These are phyloP conservation scores for Lytechinus pictus DNA, from an alignment of 35 echinoderm and acorn worm genomes.

Conservation along the genomic window DNA sequence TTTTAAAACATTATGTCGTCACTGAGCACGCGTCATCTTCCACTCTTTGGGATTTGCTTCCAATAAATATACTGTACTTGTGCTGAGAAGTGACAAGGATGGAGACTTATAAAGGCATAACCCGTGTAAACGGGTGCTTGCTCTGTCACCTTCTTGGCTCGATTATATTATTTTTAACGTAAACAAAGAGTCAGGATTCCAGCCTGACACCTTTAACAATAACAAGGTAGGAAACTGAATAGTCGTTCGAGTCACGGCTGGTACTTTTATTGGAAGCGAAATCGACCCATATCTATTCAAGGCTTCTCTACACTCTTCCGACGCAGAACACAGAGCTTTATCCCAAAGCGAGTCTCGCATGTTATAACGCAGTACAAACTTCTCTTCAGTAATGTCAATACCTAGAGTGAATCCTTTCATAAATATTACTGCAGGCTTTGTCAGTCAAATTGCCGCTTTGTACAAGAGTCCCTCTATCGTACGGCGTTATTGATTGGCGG, in stretches of 20 bases:
- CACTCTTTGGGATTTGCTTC: too few relatives aligned
- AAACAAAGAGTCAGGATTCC: neutral
- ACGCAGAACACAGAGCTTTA: too few relatives aligned
- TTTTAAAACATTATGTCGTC: too few relatives aligned
- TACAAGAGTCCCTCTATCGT: neutral
- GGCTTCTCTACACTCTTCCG: too few relatives aligned
- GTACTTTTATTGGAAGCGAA: neutral
- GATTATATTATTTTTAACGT: neutral
- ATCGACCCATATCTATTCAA: neutral
- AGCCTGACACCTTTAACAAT: neutral
- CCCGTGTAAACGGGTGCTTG: too few relatives aligned
- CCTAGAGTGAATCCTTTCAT: neutral
- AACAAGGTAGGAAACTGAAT: neutral
- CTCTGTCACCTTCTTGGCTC: neutral
- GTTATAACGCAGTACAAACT: too few relatives aligned
- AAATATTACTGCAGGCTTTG: neutral
- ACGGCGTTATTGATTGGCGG: neutral
- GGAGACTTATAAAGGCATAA: too few relatives aligned
- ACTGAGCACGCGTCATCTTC: too few relatives aligned
- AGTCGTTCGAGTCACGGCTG: neutral
- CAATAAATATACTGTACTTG: too few relatives aligned
- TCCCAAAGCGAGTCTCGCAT: too few relatives aligned
- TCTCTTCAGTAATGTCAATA: neutral
- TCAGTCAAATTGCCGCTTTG: constrained; percentile 21
- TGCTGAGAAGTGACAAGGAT: too few relatives aligned